A percentile compares a stretch with the other conserved stretches of the same genome.
These are phyloP conservation scores for Tetraneura akinire DNA, from an alignment of 1,140 invertebrate genomes.

Conservation along the genomic window DNA sequence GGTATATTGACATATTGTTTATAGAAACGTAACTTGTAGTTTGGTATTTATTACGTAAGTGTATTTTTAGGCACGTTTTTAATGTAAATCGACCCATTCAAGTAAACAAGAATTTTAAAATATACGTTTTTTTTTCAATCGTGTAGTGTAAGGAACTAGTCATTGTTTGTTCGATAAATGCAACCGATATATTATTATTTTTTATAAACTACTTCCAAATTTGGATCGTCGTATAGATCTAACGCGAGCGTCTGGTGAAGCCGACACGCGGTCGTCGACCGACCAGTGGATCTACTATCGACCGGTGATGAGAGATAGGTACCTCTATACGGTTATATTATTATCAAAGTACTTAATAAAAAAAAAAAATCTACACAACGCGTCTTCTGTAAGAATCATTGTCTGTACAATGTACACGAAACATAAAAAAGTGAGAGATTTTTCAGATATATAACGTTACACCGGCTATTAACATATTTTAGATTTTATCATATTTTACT, in stretches of 20 bases:
- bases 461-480: too few species aligned
- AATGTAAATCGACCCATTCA: conserved; percentile 9
- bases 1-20: too few species aligned
- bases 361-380: not conserved
- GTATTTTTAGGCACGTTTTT: not conserved
- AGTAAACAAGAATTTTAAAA: conserved; percentile 1
- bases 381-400: too few species aligned
- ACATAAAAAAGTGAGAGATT: too few species aligned
- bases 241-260: not conserved
- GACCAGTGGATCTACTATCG: not conserved
- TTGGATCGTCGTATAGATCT: conserved; percentile 2
- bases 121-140: not conserved
- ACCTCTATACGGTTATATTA: too few species aligned
- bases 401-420: too few species aligned
- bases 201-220: conserved; percentile 27
- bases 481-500: too few species aligned
- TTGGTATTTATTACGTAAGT: not conserved
- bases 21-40: too few species aligned
- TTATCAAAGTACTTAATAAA: not conserved
- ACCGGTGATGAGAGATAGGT: too few species aligned
- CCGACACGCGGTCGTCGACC: not conserved
- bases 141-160: not conserved
- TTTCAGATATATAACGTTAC: too few species aligned
- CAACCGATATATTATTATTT: not conserved
- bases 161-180: not conserved